Evolutionary conservation across 2,113 vertebrate genomes (phyloP).

Genomic region (Dunckerocampus dactyliophorus): DNA sequence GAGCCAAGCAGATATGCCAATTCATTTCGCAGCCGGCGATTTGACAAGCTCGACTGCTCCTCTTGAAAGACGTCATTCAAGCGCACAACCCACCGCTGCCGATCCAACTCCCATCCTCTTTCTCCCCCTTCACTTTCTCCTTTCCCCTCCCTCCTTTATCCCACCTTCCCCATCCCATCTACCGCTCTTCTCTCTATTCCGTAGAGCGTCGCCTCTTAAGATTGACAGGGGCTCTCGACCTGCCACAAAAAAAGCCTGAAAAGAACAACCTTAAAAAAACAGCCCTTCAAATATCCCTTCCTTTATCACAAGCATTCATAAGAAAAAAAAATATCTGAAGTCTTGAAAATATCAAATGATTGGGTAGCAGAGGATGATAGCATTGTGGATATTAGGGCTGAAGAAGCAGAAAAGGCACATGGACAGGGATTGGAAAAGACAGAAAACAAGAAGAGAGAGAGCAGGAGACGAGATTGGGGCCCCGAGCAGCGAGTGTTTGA

Average conservation of each 20-base stretch:
- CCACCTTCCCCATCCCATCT: constrained; percentile 59
- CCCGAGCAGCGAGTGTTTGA: constrained; percentile 86
- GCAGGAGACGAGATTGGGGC: constrained; percentile 67
- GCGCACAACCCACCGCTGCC: constrained; percentile 69
- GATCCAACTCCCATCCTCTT: constrained; percentile 53
- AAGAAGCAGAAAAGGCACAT: constrained; percentile 66
- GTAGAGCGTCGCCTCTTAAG: constrained; percentile 80
- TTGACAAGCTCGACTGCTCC: constrained; percentile 99
- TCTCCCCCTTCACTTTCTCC: constrained; percentile 36
- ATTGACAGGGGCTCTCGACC: constrained; percentile 84
- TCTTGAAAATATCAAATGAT: constrained; percentile 79
- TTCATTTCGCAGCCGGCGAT: constrained; percentile 89
- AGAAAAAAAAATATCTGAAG: constrained; percentile 72
- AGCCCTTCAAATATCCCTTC: constrained; percentile 25
- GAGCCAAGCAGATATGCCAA: constrained; percentile 89
- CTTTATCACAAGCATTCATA: constrained; percentile 31
- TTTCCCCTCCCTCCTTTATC: constrained; percentile 54
- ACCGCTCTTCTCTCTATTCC: constrained; percentile 64
- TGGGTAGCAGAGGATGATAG: constrained; percentile 88
- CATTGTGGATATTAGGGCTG: constrained; percentile 87
- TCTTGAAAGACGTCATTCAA: constrained; percentile 99
- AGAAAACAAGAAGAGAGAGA: constrained; percentile 51
- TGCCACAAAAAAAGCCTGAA: constrained; percentile 67
- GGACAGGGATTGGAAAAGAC: constrained; percentile 51
- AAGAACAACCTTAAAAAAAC: constrained; percentile 48